Base-by-base conservation (phyloP, 1,140 invertebrate genomes). In the Ceratitis capitata region DNA sequence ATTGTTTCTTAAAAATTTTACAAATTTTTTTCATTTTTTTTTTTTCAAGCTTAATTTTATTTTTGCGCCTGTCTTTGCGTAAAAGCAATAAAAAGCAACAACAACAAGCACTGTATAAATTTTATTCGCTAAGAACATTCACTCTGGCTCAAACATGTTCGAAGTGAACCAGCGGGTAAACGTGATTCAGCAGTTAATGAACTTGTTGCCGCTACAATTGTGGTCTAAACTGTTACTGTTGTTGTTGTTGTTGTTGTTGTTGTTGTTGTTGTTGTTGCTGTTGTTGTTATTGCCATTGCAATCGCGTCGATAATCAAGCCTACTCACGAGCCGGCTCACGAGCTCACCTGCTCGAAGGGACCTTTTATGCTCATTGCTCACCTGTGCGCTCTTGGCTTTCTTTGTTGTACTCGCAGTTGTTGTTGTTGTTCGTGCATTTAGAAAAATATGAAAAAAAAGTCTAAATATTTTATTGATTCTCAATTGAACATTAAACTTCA, bases 1-100 rank as follows among this genome's bases (percentile, higher is more conserved):
- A 78, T 78, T 45, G 69, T 45, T 45, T 45, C 69, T 78, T 78
- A 45, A 78, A 78, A 78, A 61, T n/a, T n/a, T 29, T 26, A 1
- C 32, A 32, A 23, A 19, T 3, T 78, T 78, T 42, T 74, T 45
- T 78, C n/a, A 5, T 45, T 45, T 45, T 47, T 45, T 19, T 78
- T 23, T 19, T 23, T 74, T 39, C 19, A 32, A 23, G 7, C 9
- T 16, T n/a, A 45, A n/a, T 45, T 23, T 78, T 45, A 39, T 45
- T 78, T 78, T 78, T 47, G 39, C 39, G 35, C 42, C 39, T 78
- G 35, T 42, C 39, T 39, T 69, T 69, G 35, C 64, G 26, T 39
- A 39, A 69, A 69, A 12, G 12, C 23, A 26, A 64, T 26, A 69
- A 61, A n/a, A 35, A 61, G 16, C n/a, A 61, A 69, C 35, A 69